Evolutionary conservation across 2,888 invertebrate genomes (phyloP), one percentile per base, ranked within the genome.

Genomic region (Rhorus exstirpatorius): DNA sequence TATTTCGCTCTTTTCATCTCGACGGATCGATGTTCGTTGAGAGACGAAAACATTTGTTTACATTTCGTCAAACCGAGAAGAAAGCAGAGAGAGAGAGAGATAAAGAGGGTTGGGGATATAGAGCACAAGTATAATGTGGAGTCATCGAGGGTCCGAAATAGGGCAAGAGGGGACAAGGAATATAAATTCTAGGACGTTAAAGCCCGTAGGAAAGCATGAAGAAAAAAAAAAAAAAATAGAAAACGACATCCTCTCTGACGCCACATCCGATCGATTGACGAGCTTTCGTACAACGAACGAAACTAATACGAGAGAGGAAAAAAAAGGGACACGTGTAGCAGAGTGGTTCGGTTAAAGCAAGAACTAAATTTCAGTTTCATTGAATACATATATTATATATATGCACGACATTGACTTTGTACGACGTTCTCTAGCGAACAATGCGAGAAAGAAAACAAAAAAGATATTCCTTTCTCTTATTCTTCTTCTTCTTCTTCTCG

Each of bases 321-420:
- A 38, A 44, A 44, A 21, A 35, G 2, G 21, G 21, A 35, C 0
- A 26, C 1, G 35, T 1, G 41, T 12, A 3, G 31, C 19, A 49
- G 31, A 35, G 14, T 10, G 7, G 38, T 65, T 38, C 14, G 51
- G 8, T 21, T 53, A 31, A 41, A 41, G 44, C 12, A 21, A 26
- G n/a, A 78, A 65, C 26, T 51, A 38, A 53, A 68, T 53, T 41
- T 31, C 26, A 35, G 35, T 49, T 51, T 68, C 38, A 53, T 61
- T 35, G 21, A 1, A 35, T 12, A 17, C 3, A 19, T 49, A 14
- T 2, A 31, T 31, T 14, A 21, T 24, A 44, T 44, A 46, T 44
- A 68, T 68, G 60, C 8, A 26, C 12, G 68, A 41, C 58, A 60
- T 58, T 60, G 70, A 68, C 77, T 61, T 49, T 77, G 38, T 60